Percentiles rank a stretch among this genome's conserved stretches.
These are phyloP conservation scores for Crotophaga sulcirostris DNA, from an alignment of 2,113 vertebrate genomes.

Conservation along the genomic window DNA sequence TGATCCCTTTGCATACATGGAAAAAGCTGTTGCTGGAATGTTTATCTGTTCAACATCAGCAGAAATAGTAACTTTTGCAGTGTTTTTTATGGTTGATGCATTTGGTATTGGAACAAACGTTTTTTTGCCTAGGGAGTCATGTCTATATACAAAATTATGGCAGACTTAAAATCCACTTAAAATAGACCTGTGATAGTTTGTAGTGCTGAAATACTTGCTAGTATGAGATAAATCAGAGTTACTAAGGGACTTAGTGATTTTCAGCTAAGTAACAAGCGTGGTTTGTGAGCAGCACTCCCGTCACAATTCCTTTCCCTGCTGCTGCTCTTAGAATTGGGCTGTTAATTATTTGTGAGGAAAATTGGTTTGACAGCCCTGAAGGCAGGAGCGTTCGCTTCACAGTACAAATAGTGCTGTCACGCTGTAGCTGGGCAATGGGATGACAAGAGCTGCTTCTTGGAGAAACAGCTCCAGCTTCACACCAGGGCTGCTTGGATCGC, in stretches of 20 bases:
- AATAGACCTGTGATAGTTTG: not conserved
- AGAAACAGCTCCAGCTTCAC: not conserved
- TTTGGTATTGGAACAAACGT: not conserved
- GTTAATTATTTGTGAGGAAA: not conserved
- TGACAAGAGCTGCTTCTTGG: not conserved
- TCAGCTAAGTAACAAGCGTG: not conserved
- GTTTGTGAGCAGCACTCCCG: accelerated
- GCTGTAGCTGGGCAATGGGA: not conserved
- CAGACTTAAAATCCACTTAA: not conserved
- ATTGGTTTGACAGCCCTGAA: not conserved
- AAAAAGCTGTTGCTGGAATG: not conserved
- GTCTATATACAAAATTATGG: not conserved
- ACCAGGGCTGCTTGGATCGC: accelerated
- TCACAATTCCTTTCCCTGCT: not conserved
- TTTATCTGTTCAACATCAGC: too few species aligned
- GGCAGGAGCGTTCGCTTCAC: not conserved
- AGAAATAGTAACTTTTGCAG: not conserved
- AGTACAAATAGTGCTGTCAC: not conserved
- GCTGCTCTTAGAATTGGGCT: not conserved
- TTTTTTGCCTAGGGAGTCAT: not conserved
- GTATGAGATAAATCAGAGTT: not conserved
- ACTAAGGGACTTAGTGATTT: not conserved
- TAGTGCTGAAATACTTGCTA: not conserved
- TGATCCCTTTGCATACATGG: not conserved
- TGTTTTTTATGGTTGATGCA: not conserved